phyloP scores from a whole-genome alignment of 2,797 vertebrate species.

The Sebastes goodei region DNA sequence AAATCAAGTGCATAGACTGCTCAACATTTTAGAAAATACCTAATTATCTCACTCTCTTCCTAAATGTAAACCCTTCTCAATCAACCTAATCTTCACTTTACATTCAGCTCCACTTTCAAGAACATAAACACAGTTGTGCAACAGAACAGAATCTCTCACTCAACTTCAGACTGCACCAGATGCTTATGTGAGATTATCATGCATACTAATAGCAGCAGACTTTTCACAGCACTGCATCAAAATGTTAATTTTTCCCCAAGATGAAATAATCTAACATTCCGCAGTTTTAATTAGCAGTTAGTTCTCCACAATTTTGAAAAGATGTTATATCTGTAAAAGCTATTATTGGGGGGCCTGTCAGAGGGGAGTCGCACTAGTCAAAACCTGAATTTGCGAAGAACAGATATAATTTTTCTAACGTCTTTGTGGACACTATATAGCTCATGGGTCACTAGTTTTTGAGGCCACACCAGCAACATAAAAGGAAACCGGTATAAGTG shows the following conservation, averaged over 20 bases:
- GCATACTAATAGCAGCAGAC: conserved; percentile 31
- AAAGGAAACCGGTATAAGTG: background rate
- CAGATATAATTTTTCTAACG: background rate
- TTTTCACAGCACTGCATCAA: conserved; percentile 30
- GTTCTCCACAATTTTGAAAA: conserved; percentile 6
- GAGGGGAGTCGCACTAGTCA: background rate
- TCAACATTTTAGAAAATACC: background rate
- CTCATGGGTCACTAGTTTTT: background rate
- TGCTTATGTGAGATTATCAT: conserved; percentile 38
- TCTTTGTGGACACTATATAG: background rate
- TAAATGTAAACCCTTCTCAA: background rate
- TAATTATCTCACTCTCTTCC: background rate
- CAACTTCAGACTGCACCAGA: conserved; percentile 22
- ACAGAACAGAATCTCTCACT: background rate
- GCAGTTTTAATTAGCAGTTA: conserved; percentile 40
- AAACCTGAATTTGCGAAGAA: background rate
- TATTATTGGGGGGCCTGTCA: background rate
- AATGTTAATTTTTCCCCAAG: conserved; percentile 42
- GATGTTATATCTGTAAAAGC: conserved; percentile 4
- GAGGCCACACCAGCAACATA: background rate
- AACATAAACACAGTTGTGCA: conserved; percentile 19
- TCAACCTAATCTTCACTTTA: conserved; percentile 15
- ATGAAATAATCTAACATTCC: conserved; percentile 31
- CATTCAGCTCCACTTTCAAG: conserved; percentile 20
- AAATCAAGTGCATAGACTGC: background rate